Percentiles rank a stretch among this genome's conserved stretches.
Conservation (phyloP, 2,888 invertebrate genomes). For the Sesia bembeciformis region DNA sequence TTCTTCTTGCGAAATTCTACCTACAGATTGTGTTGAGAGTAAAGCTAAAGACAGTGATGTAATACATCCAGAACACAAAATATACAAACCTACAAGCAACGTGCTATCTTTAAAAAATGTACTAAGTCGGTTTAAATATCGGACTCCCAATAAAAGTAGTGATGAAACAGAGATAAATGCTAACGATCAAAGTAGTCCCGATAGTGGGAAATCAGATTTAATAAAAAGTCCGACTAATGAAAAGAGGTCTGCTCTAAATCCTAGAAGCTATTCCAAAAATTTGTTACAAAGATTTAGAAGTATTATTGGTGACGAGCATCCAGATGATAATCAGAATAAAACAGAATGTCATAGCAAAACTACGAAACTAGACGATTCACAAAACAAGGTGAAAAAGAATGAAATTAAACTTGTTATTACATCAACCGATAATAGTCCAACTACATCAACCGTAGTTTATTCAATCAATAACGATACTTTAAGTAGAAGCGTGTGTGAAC, state of each 20-base stretch:
- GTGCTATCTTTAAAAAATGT: conserved; percentile 73
- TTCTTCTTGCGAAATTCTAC: conserved; percentile 71
- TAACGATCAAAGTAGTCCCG: conserved; percentile 51
- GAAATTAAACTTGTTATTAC: conserved; percentile 58
- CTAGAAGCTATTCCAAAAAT: conserved; percentile 63
- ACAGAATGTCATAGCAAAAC: conserved; percentile 21
- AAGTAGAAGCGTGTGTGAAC: conserved; percentile 58
- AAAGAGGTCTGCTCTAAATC: conserved; percentile 55
- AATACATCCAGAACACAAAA: conserved; percentile 86
- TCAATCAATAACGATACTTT: conserved; percentile 34
- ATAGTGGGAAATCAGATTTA: conserved; percentile 40
- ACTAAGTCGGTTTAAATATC: conserved; percentile 67
- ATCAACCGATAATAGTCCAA: conserved; percentile 43
- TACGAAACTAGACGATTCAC: conserved; percentile 21
- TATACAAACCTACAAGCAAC: conserved; percentile 79
- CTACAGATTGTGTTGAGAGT: conserved; percentile 43
- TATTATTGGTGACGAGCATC: conserved; percentile 65
- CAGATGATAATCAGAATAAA: conserved; percentile 49
- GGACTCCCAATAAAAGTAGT: conserved; percentile 46
- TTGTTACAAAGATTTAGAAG: conserved; percentile 63
- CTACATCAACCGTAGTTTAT: conserved; percentile 38
- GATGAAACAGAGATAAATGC: conserved; percentile 58
- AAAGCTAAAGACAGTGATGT: conserved; percentile 60
- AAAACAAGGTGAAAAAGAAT: conserved; percentile 29
- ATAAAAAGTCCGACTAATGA: conserved; percentile 53